Evolutionary conservation across 2,113 vertebrate species (phyloP).

Genomic region (Epinephelus cyanopodus): DNA sequence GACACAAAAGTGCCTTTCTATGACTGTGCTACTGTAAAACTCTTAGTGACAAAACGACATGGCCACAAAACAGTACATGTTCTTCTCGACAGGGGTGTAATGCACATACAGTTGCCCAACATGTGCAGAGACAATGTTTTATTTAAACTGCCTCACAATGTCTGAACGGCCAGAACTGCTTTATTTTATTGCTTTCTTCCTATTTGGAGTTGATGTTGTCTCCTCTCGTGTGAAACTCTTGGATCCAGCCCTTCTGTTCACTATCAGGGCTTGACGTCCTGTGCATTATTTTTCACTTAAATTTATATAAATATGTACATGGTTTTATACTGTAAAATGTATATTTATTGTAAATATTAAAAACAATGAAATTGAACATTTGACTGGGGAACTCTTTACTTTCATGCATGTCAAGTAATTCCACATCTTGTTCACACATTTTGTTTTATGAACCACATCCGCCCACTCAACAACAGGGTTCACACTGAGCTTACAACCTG

Average conservation of each 20-base stretch:
- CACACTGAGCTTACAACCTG: neutral
- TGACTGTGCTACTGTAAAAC: slow-evolving; percentile 82
- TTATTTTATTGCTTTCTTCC: slow-evolving; percentile 58
- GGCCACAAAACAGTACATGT: slow-evolving; percentile 64
- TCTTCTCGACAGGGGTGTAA: slow-evolving; percentile 71
- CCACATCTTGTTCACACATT: slow-evolving; percentile 34
- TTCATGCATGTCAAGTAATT: neutral
- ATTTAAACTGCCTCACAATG: slow-evolving; percentile 90
- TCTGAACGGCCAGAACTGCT: slow-evolving; percentile 81
- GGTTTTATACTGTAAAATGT: slow-evolving; percentile 91
- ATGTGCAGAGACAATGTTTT: slow-evolving; percentile 90
- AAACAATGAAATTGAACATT: slow-evolving; percentile 80
- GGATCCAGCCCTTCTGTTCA: slow-evolving; percentile 87
- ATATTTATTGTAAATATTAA: slow-evolving; percentile 94
- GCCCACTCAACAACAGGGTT: slow-evolving; percentile 39
- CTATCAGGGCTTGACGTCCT: slow-evolving; percentile 94
- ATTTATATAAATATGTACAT: slow-evolving; percentile 91
- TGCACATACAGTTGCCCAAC: slow-evolving; percentile 70
- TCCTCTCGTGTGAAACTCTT: slow-evolving; percentile 84
- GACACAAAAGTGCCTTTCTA: slow-evolving; percentile 85
- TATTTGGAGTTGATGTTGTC: slow-evolving; percentile 74
- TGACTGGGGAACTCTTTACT: slow-evolving; percentile 19
- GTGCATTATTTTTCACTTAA: slow-evolving; percentile 87
- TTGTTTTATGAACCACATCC: slow-evolving; percentile 47
- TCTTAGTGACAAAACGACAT: slow-evolving; percentile 63